Base-by-base conservation (phyloP, 1,140 invertebrate species). In the Drosophila parvula region DNA sequence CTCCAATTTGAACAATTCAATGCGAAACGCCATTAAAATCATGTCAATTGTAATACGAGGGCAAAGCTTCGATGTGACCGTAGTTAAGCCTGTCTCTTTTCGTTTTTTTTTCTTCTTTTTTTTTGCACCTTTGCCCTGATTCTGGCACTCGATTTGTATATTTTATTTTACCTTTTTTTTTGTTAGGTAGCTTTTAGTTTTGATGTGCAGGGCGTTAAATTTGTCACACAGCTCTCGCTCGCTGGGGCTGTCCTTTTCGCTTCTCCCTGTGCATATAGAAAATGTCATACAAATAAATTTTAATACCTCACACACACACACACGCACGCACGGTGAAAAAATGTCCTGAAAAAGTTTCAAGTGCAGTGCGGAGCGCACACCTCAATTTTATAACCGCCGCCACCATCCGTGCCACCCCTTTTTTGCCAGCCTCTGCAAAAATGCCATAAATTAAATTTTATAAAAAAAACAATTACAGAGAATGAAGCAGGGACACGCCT, bases 401-500 rank as follows among this genome's bases (percentile, higher is more conserved):
- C 28, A 14, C 36, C 12, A 28, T 9, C 16, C 11, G 28, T 28
- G 36, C 28, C 32, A 22, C 34, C 48, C 11, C 27, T 30, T 67
- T 67, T 22, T 45, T 43, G 18, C 58, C 50, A 41, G 74, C 50
- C 61, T 74, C 60, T 79, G 64, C 63, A 88, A 84, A 88, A 89
- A 89, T 88, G 80, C 80, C 84, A 88, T 89, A 88, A 88, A 88
- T 88, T 88, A 84, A 78, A 88, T 88, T 89, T 89, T 84, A 88
- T 88, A 86, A 88, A 88, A 88, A 88, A 88, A 88, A 88, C 84
- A 89, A 88, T 88, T 88, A 88, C 84, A 78, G 81, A 74, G 79
- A 57, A 71, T 57, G 73, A 51, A 56, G 79, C 67, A 74, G 81
- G 61, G 53, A 69, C 56, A 76, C 80, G 73, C 56, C 77, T 41